Base-by-base conservation (phyloP, 2,113 vertebrate species). In the Thinocorus orbignyianus region DNA sequence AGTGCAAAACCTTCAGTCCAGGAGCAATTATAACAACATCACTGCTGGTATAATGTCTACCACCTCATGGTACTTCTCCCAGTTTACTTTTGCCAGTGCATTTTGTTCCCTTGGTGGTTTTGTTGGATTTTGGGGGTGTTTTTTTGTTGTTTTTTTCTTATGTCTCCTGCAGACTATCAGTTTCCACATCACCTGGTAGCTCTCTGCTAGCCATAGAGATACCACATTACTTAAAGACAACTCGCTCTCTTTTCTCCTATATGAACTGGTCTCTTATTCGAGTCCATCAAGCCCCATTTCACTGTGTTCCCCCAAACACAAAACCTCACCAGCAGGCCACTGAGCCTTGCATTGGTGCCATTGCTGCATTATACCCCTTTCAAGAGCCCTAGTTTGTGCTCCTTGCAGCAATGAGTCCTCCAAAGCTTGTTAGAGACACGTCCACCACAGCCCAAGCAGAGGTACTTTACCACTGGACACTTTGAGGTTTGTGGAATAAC, bases 341-440 rank as follows among this genome's bases (percentile, higher is more conserved):
- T 1, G 2, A 26, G 4, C 28, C 58, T 37, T 26, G 6, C 22
- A 7, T 8, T 33, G 42, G 7, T 68, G 52, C 28, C 4, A 1
- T 25, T 46, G 28, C 33, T 41, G 10, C 49, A 1, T 30, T 6
- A 10, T 22, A 5, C 7, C 20, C 69, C 39, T 66, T 11, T 25
- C 58, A 62, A 14, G 37, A 19, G 10, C 33, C 68, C 14, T 2
- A 11, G 4, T 13, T 25, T 13, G 31, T 41, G 66, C 12, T 44
- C 71, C 16, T 48, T 6, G 23, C 42, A 82, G 54, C 23, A 24
- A 0, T 1, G 6, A 26, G 6, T 20, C 61, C 26, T 69, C 42
- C 70, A 39, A 18, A 35, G 49, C 39, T 54, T 5, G 3, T 2
- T 15, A 51, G 30, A n/a, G 9, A 18, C 60, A 30, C 41, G 37